These are phyloP conservation scores for Drosophila falleni DNA, from an alignment of 2,888 invertebrate genomes.

Conservation along the genomic window DNA sequence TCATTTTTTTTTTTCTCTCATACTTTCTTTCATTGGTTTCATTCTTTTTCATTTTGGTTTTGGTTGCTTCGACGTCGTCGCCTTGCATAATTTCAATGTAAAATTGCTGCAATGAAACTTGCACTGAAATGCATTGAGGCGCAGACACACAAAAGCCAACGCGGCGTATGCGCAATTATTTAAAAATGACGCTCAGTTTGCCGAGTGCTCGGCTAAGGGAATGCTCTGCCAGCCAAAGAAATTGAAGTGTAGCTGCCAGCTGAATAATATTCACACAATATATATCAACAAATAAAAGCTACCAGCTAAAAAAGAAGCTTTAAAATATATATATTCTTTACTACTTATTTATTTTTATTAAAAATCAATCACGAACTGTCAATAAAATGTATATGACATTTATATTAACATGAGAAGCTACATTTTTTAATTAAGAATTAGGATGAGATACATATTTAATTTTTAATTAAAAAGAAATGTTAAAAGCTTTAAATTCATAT, in stretches of 20 bases:
- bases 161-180: slow-evolving; percentile 81
- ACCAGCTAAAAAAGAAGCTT: background rate
- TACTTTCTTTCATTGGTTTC: slow-evolving; percentile 20
- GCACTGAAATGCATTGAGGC: slow-evolving; percentile 72
- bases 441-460: too few relatives aligned
- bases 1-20: slow-evolving; percentile 15
- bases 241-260: slow-evolving; percentile 3
- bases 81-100: slow-evolving; percentile 75
- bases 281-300: background rate
- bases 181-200: slow-evolving; percentile 46
- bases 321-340: too few relatives aligned
- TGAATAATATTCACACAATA: background rate
- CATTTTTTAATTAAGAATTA: too few relatives aligned
- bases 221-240: slow-evolving; percentile 61
- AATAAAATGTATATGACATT: too few relatives aligned
- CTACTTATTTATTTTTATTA: too few relatives aligned
- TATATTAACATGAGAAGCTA: too few relatives aligned
- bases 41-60: slow-evolving; percentile 26
- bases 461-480: too few relatives aligned
- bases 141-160: slow-evolving; percentile 72
- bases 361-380: too few relatives aligned
- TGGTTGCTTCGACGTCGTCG: slow-evolving; percentile 43
- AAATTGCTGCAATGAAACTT: slow-evolving; percentile 74
- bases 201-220: slow-evolving; percentile 11
- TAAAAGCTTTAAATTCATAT: too few relatives aligned